These are phyloP conservation scores for Drosophila littoralis DNA, from an alignment of 1,140 invertebrate genomes.

Conservation along the genomic window DNA sequence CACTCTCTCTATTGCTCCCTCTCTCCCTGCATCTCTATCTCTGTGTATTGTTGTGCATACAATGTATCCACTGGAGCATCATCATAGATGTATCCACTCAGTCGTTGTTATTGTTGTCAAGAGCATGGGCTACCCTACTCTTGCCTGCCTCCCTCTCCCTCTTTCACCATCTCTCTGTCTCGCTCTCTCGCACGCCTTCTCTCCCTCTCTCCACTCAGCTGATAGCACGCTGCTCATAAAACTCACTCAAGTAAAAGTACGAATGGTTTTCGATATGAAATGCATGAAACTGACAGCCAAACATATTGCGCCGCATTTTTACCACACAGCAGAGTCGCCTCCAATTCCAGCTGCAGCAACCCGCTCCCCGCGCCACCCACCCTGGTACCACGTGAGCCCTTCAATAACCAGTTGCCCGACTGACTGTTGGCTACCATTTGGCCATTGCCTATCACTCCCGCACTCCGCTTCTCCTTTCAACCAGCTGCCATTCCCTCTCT, in stretches of 20 bases:
- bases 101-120: slow-evolving; percentile 55
- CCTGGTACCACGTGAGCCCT: too few species aligned
- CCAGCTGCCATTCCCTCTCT: background rate
- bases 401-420: slow-evolving; percentile 41
- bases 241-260: slow-evolving; percentile 83
- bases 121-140: background rate
- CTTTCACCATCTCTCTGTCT: background rate
- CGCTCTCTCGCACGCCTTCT: background rate
- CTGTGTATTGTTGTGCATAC: slow-evolving; percentile 41
- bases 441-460: slow-evolving; percentile 34
- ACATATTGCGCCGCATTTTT: slow-evolving; percentile 77
- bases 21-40: background rate
- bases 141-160: background rate
- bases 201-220: slow-evolving; percentile 4
- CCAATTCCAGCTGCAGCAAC: slow-evolving; percentile 1
- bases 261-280: slow-evolving; percentile 83
- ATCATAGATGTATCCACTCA: slow-evolving; percentile 74
- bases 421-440: slow-evolving; percentile 75
- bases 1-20: background rate
- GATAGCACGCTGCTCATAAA: slow-evolving; percentile 76
- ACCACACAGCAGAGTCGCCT: slow-evolving; percentile 31
- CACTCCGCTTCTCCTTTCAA: background rate
- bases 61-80: slow-evolving; percentile 77
- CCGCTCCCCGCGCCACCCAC: slow-evolving; percentile 3
- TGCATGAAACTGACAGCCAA: slow-evolving; percentile 81